Base-by-base conservation (phyloP, 1,140 invertebrate species). In the Drosophila elegans region DNA sequence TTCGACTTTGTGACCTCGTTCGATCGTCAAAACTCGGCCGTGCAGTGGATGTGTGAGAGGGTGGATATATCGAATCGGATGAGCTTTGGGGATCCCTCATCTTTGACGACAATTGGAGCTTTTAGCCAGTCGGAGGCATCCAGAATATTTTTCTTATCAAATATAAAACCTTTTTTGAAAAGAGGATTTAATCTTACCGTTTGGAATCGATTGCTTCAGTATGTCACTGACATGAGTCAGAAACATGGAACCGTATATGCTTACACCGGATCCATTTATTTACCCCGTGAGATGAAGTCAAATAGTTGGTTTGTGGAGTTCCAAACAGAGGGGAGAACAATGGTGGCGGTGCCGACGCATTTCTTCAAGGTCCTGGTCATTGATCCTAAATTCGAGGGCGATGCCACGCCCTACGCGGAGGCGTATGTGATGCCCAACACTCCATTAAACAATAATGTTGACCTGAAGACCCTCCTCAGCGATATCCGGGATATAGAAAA, bases 21-120 rank as follows among this genome's bases (percentile, higher is more conserved):
- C 88, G 98, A 99, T 91, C 94, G 95, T 62, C 94, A 97, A 60
- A 98, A 96, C 68, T 94, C 97, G 71, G 95, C 97, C 42, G 96
- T 98, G 3, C 95, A 98, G 92, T 99, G 98, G 98, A 98, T 99
- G 5, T 98, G 99, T 92, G 98, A 99, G 93, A 98, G 99, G 92
- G 92, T 99, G 1, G 71, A 82, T 2, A 3, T 45, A 4, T 16
- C 13, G 5, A 13, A 16, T 9, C 4, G 3, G 1, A 2, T 7
- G 0, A 5, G 51, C 12, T 51, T 66, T 4, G 61, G 21, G 1
- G 57, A 48, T 10, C 27, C 98, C 27, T 25, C 36, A 29, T 54
- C 21, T 0, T 2, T 66, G 11, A 1, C 16, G 1, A 2, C 49
- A 3, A 32, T 27, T n/a, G n/a, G 36, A 25, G 29, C 39, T 5